Conservation (phyloP, 2,888 invertebrate species). For the Eilema sororculum region DNA sequence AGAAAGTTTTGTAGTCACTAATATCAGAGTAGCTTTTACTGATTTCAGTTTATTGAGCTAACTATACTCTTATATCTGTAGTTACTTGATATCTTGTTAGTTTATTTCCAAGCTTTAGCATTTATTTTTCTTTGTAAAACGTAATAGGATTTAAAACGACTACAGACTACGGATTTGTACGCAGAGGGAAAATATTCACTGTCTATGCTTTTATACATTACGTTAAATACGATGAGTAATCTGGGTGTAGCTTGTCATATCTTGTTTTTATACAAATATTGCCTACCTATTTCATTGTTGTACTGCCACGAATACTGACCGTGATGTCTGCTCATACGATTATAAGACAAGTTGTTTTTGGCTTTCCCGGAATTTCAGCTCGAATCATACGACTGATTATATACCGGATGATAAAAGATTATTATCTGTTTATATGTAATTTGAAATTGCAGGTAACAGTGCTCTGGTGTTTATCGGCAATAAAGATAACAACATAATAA, state of each 20-base stretch:
- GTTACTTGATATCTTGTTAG: background rate
- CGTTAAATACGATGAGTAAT: background rate
- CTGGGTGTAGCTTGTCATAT: background rate
- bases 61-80: background rate
- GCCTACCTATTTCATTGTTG: background rate
- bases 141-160: background rate
- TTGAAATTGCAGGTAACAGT: slow-evolving; percentile 28
- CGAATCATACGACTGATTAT: slow-evolving; percentile 17
- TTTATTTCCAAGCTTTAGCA: background rate
- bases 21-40: slow-evolving; percentile 52
- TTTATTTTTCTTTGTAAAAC: background rate
- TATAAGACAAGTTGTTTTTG: background rate
- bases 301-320: background rate
- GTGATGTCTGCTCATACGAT: background rate
- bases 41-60: slow-evolving; percentile 13
- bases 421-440: slow-evolving; percentile 21
- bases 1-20: slow-evolving; percentile 60
- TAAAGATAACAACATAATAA: slow-evolving; percentile 33
- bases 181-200: background rate
- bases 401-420: slow-evolving; percentile 27
- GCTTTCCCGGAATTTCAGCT: slow-evolving; percentile 19
- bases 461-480: slow-evolving; percentile 24
- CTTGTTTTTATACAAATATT: background rate
- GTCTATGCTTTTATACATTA: background rate
- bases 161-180: background rate